These are phyloP conservation scores for Decapterus maruadsi DNA, from an alignment of 2,797 vertebrate genomes.

Conservation along the genomic window DNA sequence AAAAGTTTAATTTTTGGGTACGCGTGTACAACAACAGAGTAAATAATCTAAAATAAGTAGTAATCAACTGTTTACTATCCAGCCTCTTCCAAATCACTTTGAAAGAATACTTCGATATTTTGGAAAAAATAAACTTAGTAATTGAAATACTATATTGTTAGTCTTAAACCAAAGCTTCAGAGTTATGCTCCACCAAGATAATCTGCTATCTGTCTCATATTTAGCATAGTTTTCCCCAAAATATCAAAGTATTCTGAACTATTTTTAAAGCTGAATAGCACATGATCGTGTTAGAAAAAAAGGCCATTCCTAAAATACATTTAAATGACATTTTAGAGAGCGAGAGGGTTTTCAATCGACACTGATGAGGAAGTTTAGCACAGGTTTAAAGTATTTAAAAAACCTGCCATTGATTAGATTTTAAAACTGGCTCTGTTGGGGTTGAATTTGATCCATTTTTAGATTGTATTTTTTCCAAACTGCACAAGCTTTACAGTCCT, in stretches of 20 bases:
- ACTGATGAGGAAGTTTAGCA: conserved; percentile 9
- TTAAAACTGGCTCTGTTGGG: background rate
- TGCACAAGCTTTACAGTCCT: background rate
- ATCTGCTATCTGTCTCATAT: background rate
- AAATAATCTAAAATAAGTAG: background rate
- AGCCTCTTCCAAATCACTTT: background rate
- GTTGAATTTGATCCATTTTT: conserved; percentile 11
- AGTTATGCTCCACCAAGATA: background rate
- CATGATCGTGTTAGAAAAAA: background rate
- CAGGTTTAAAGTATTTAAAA: background rate
- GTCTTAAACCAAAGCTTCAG: background rate
- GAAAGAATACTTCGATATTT: background rate
- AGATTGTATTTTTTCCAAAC: background rate
- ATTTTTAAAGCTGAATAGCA: background rate
- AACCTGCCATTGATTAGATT: background rate
- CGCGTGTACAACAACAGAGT: background rate
- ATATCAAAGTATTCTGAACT: background rate
- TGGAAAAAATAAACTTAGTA: background rate
- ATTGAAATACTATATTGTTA: too few species aligned
- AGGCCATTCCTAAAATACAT: background rate
- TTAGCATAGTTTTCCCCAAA: conserved; percentile 1
- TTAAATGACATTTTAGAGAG: background rate
- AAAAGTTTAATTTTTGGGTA: background rate
- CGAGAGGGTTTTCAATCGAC: background rate
- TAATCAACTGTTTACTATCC: background rate